Percentiles rank a stretch among this genome's conserved stretches.
Conservation (phyloP, 2,113 vertebrate genomes). For the Oncorhynchus nerka region DNA sequence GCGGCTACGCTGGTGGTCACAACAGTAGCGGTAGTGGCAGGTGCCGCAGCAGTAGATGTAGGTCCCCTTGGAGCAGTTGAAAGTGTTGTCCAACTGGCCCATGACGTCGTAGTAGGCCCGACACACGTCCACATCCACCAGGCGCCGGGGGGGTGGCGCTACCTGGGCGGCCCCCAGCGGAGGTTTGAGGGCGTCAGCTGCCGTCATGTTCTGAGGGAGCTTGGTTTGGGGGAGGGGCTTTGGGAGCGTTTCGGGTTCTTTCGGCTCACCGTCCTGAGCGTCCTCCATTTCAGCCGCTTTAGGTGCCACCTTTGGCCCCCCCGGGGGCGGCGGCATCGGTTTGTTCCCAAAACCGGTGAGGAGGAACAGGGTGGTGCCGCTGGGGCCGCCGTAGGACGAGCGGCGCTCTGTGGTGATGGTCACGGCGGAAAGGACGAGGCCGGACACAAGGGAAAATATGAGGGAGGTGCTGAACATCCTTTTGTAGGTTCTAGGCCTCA, state of each 20-base stretch:
- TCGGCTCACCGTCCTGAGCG: conserved; percentile 3
- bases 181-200: conserved; percentile 71
- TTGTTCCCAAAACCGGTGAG: conserved; percentile 60
- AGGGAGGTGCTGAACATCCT: conserved; percentile 49
- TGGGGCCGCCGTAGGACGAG: conserved; percentile 12
- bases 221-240: conserved; percentile 76
- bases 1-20: conserved; percentile 82
- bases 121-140: conserved; percentile 83
- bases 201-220: conserved; percentile 71
- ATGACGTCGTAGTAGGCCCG: conserved; percentile 89
- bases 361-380: conserved; percentile 58
- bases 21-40: conserved; percentile 93
- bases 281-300: conserved; percentile 66
- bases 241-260: conserved; percentile 64
- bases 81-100: conserved; percentile 88
- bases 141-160: conserved; percentile 71
- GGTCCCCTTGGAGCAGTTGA: conserved; percentile 87
- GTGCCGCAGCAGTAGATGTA: conserved; percentile 92
- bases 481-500: conserved; percentile 25
- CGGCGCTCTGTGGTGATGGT: conserved; percentile 46
- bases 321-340: conserved; percentile 26
- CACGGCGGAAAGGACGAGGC: conserved; percentile 58
- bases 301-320: conserved; percentile 35
- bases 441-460: conserved; percentile 49
- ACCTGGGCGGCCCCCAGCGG: conserved; percentile 75